These are phyloP conservation scores for Sialia sialis DNA, from an alignment of 2,113 vertebrate species.

Conservation along the genomic window DNA sequence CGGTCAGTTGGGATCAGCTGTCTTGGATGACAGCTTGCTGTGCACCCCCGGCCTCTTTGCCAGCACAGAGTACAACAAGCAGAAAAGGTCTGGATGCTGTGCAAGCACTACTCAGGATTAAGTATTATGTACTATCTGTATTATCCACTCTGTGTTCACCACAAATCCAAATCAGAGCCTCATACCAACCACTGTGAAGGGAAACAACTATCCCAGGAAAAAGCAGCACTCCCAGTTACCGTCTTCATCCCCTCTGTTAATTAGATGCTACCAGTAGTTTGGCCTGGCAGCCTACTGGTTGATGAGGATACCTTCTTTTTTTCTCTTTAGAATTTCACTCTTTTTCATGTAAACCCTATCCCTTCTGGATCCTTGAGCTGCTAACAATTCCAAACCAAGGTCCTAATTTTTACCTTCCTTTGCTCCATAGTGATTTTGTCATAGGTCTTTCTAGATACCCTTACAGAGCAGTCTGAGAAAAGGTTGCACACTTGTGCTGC, in stretches of 20 bases:
- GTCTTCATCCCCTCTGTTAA: not conserved
- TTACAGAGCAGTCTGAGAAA: not conserved
- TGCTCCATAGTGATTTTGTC: not conserved
- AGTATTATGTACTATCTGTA: too few species aligned
- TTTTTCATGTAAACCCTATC: not conserved
- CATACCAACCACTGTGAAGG: not conserved
- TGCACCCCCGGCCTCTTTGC: rapidly evolving
- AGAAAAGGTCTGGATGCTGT: not conserved
- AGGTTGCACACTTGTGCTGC: not conserved
- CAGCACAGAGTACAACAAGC: not conserved
- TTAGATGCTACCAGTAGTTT: not conserved
- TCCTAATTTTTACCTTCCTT: not conserved
- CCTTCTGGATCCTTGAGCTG: not conserved
- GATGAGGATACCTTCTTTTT: not conserved
- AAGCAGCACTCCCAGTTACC: rapidly evolving
- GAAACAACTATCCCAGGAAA: not conserved
- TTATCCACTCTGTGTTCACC: not conserved
- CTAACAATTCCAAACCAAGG: not conserved
- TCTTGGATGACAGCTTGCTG: rapidly evolving
- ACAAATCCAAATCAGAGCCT: not conserved
- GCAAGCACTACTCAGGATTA: not conserved
- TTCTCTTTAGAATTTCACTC: not conserved
- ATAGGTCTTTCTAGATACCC: not conserved
- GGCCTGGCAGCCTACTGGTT: not conserved
- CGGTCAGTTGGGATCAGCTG: not conserved